phyloP scores from a whole-genome alignment of 2,113 vertebrate genomes.

The Salvelinus fontinalis region DNA sequence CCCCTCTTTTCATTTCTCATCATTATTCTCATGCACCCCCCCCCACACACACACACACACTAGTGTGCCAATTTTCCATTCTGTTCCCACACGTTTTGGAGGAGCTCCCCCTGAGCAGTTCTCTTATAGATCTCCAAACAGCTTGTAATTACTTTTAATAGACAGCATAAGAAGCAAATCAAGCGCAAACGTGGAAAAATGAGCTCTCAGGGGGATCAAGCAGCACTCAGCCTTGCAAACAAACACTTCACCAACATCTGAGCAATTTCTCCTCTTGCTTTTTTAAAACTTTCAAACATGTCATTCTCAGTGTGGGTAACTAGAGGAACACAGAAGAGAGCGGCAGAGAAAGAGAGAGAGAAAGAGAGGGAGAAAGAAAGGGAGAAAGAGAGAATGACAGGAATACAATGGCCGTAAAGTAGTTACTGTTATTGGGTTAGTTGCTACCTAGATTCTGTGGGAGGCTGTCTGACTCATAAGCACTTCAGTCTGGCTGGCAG shows the following conservation, averaged over 20 bases:
- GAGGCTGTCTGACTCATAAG: too few relatives aligned
- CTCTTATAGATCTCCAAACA: conserved; percentile 80
- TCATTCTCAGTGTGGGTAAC: neutral
- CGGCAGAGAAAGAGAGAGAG: neutral
- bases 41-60: conserved; percentile 9
- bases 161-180: conserved; percentile 83
- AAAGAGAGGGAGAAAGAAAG: conserved; percentile 2
- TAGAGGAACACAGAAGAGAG: neutral
- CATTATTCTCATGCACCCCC: neutral
- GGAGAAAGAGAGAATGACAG: neutral
- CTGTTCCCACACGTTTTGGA: conserved; percentile 57
- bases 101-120: conserved; percentile 42
- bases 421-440: too few relatives aligned
- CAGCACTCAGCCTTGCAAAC: conserved; percentile 64
- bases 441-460: too few relatives aligned
- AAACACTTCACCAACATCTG: conserved; percentile 45
- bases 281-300: neutral
- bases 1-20: neutral
- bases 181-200: conserved; percentile 81
- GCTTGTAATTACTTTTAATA: conserved; percentile 85
- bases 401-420: neutral
- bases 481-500: neutral
- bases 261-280: conserved; percentile 15
- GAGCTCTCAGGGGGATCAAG: conserved; percentile 73
- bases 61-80: conserved; percentile 51